phyloP scores from a whole-genome alignment of 2,113 vertebrate species.

The Theristicus caerulescens region DNA sequence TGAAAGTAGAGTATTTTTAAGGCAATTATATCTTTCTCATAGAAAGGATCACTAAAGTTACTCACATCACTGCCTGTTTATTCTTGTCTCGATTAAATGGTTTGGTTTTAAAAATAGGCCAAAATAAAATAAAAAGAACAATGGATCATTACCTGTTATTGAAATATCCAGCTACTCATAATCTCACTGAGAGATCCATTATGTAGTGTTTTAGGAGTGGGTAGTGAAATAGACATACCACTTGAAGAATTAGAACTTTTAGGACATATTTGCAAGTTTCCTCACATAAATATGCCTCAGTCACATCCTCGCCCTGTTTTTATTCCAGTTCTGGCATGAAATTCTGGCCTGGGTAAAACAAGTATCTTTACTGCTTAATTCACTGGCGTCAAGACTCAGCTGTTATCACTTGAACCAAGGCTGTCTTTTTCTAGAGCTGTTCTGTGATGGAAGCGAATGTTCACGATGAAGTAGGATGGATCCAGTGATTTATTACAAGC shows the following conservation, averaged over 20 bases:
- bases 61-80: not conserved
- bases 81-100: not conserved
- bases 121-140: not conserved
- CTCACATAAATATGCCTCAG: not conserved
- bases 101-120: not conserved
- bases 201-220: not conserved
- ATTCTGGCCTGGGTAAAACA: not conserved
- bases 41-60: not conserved
- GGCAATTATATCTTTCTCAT: not conserved
- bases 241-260: not conserved
- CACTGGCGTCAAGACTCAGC: not conserved
- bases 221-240: not conserved
- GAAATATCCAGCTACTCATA: not conserved
- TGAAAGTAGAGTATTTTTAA: not conserved
- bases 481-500: not conserved
- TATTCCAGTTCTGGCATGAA: not conserved
- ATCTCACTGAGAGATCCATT: not conserved
- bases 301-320: not conserved
- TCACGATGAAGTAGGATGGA: not conserved
- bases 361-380: not conserved
- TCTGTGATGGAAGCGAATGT: not conserved
- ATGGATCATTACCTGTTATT: rapidly evolving
- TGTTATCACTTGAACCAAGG: not conserved
- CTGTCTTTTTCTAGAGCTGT: not conserved
- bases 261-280: not conserved